phyloP scores from a whole-genome alignment of 2,797 vertebrate genomes.

The Ctenosaura bakeri region DNA sequence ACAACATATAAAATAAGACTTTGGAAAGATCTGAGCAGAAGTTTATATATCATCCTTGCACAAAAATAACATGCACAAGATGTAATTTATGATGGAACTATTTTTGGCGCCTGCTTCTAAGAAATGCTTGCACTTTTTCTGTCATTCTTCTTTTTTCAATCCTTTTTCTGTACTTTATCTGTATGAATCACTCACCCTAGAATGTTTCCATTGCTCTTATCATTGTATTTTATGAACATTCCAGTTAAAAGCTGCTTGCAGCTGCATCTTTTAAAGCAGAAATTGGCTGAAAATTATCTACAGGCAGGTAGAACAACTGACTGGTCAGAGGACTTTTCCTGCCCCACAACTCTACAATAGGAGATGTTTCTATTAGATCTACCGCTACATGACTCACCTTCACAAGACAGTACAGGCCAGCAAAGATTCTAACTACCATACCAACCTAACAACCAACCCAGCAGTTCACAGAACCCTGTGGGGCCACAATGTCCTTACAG shows the following conservation, averaged over 20 bases:
- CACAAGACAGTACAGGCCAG: conserved; percentile 47
- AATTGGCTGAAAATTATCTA: conserved; percentile 50
- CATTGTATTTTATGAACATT: conserved; percentile 59
- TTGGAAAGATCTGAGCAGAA: conserved; percentile 58
- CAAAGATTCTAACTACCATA: neutral
- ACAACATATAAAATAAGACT: conserved; percentile 46
- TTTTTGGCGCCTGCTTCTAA: conserved; percentile 55
- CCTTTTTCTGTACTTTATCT: neutral
- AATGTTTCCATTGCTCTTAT: conserved; percentile 58
- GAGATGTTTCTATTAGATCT: neutral
- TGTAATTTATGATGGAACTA: conserved; percentile 59
- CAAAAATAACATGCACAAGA: conserved; percentile 41
- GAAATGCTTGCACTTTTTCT: conserved; percentile 41
- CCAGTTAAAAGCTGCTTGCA: conserved; percentile 58
- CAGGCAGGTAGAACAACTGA: neutral
- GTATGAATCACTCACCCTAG: conserved; percentile 54
- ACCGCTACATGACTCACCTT: neutral
- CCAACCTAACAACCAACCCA: neutral
- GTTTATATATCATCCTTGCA: conserved; percentile 53
- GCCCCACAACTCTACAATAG: neutral
- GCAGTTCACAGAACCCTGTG: too few relatives aligned
- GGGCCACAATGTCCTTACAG: too few relatives aligned
- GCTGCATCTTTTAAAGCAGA: conserved; percentile 56
- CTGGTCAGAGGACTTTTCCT: neutral
- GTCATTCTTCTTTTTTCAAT: conserved; percentile 21